phyloP scores from a whole-genome alignment of 2,888 invertebrate species.

The Nymphalis urticae region DNA sequence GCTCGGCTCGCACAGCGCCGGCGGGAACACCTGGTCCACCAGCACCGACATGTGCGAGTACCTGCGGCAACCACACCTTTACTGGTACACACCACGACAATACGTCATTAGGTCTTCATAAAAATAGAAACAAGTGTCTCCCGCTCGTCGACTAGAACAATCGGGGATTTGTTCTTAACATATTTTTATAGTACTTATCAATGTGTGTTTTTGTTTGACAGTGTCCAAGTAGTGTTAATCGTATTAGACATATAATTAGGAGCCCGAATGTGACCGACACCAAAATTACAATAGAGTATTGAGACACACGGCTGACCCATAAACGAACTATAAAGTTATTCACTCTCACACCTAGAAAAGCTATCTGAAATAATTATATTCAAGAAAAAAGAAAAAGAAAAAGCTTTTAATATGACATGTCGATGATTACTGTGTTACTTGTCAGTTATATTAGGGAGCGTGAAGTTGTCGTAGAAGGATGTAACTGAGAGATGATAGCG shows the following conservation, averaged over 20 bases:
- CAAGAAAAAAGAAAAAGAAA: constrained; percentile 44
- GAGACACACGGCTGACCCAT: not conserved
- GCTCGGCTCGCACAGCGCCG: constrained; percentile 83
- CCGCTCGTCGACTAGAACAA: too few relatives aligned
- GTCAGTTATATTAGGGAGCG: constrained; percentile 43
- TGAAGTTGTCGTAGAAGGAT: constrained; percentile 29
- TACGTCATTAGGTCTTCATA: too few relatives aligned
- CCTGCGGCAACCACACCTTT: constrained; percentile 73
- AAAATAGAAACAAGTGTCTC: not conserved
- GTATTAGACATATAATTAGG: constrained; percentile 3
- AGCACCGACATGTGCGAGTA: constrained; percentile 96
- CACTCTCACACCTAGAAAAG: constrained; percentile 5
- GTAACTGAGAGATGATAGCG: constrained; percentile 47
- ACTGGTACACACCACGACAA: not conserved
- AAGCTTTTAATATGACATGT: constrained; percentile 58
- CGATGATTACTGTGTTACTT: constrained; percentile 65
- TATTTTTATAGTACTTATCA: too few relatives aligned
- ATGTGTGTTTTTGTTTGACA: too few relatives aligned
- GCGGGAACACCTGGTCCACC: constrained; percentile 98
- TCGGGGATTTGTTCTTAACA: too few relatives aligned
- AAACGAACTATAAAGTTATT: not conserved
- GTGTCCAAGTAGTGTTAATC: not conserved
- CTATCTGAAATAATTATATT: constrained; percentile 12
- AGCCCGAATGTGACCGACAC: constrained; percentile 13
- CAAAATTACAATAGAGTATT: constrained; percentile 3